Base-by-base conservation (phyloP, 1,140 invertebrate species). In the Diabrotica virgifera region DNA sequence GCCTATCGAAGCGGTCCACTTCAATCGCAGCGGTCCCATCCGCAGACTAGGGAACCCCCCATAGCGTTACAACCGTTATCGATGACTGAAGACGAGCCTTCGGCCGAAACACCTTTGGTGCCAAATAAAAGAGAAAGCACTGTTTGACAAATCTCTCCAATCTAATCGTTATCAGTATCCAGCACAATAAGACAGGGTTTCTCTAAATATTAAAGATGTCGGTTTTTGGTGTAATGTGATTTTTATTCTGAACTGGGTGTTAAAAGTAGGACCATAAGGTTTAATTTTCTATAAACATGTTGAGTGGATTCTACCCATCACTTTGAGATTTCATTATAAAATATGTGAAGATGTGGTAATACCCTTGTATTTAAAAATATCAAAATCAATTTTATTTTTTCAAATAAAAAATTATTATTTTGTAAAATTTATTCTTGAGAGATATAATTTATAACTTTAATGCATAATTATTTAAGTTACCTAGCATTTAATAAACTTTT, bases 91-190 rank as follows among this genome's bases (percentile, higher is more conserved):
- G 82, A 83, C 60, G 82, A 83, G 72, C 78, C 77, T 36, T 80
- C 80, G 59, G 79, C 78, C 59, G 80, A 84, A 74, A 84, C 82
- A 63, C 83, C 83, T 11, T 76, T 84, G 59, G 82, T 84, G 81
- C 73, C 82, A 62, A 79, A 78, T 62, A 84, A 84, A 73, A 76
- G 81, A n/a, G 83, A 84, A 69, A 83, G 82, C 71, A 83, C 82
- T 63, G 82, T 84, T 78, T 84, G 82, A 84, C 82, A 77, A 72
- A 76, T 74, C 56, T 76, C 77, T 35, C 66, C 72, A 64, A 64
- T 76, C 63, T 77, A 75, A 77, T 24, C 10, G 13, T 57, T 36
- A 46, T 51, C 46, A 13, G 50, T 36, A 57, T 63, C n/a, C 24
- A 63, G 40, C n/a, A 7, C 13, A 59, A 46, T 36, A 51, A 63